A percentile compares a stretch with the other conserved stretches of the same genome.
Evolutionary conservation across 2,888 invertebrate species (phyloP).

Genomic region (Tenthredo notha): DNA sequence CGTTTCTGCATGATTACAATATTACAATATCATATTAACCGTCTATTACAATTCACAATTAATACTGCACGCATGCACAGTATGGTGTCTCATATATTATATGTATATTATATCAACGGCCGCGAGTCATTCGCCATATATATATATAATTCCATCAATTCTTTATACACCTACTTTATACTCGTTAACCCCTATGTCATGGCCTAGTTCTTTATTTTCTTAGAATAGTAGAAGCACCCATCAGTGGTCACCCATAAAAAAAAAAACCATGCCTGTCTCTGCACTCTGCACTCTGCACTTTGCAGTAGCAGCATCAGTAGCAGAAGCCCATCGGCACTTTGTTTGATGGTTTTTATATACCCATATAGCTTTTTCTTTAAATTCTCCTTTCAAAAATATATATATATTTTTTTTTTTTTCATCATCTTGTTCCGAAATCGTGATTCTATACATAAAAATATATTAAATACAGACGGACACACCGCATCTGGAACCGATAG

Average conservation of each 20-base stretch:
- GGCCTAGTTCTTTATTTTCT: conserved; percentile 38
- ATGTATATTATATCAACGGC: background rate
- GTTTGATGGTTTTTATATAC: background rate
- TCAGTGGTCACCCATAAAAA: background rate
- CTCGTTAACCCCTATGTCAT: conserved; percentile 22
- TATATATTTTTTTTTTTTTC: too few relatives aligned
- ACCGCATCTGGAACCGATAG: conserved; percentile 52
- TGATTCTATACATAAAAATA: background rate
- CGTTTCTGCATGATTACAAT: background rate
- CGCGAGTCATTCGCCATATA: background rate
- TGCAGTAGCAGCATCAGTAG: background rate
- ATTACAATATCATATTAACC: background rate
- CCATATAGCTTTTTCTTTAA: background rate
- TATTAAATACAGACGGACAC: conserved; percentile 33
- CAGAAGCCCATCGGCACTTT: background rate
- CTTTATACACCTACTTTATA: conserved; percentile 15
- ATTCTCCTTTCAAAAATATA: too few relatives aligned
- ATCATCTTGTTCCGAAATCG: background rate
- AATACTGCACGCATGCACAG: background rate
- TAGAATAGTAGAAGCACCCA: conserved; percentile 29
- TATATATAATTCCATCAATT: background rate
- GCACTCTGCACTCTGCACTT: background rate
- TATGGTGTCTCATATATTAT: too few relatives aligned
- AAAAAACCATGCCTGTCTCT: background rate
- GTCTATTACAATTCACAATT: background rate